Percentiles rank a stretch among this genome's conserved stretches.
Conservation (phyloP, 2,888 invertebrate species). For the Taphrorychus bicolor region DNA sequence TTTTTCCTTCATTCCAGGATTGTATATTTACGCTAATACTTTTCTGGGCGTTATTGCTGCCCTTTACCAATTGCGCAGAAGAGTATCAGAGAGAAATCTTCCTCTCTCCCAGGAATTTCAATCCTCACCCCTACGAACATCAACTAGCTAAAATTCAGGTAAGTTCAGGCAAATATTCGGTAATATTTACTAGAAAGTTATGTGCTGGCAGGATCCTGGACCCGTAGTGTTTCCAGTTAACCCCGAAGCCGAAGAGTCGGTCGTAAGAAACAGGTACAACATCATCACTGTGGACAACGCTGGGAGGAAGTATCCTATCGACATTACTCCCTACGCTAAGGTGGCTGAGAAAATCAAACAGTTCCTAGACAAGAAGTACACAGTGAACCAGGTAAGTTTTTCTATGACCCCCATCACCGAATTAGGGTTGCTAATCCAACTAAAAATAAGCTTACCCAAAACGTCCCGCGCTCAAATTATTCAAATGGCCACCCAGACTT, state of each 20-base stretch:
- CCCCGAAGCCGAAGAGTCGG: slow-evolving; percentile 36
- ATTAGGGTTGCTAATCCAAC: too few relatives aligned
- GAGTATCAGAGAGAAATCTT: slow-evolving; percentile 56
- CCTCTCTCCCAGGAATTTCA: slow-evolving; percentile 58
- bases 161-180: not conserved
- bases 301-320: slow-evolving; percentile 38
- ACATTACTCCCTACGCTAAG: slow-evolving; percentile 50
- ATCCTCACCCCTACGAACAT: slow-evolving; percentile 57
- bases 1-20: too few relatives aligned
- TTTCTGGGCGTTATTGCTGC: not conserved
- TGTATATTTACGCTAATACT: not conserved
- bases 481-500: slow-evolving; percentile 8
- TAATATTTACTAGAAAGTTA: too few relatives aligned
- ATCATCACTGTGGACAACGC: slow-evolving; percentile 34
- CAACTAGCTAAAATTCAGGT: slow-evolving; percentile 30
- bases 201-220: slow-evolving; percentile 42
- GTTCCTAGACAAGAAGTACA: slow-evolving; percentile 15
- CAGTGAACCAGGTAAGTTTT: slow-evolving; percentile 19
- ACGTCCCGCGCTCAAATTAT: not conserved
- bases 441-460: not conserved
- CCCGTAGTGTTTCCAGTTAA: slow-evolving; percentile 45
- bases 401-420: too few relatives aligned
- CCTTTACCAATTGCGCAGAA: slow-evolving; percentile 42
- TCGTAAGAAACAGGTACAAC: slow-evolving; percentile 32
- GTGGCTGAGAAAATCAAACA: slow-evolving; percentile 50